phyloP scores from a whole-genome alignment of 2,888 invertebrate species.

The Thymelicus acteon region DNA sequence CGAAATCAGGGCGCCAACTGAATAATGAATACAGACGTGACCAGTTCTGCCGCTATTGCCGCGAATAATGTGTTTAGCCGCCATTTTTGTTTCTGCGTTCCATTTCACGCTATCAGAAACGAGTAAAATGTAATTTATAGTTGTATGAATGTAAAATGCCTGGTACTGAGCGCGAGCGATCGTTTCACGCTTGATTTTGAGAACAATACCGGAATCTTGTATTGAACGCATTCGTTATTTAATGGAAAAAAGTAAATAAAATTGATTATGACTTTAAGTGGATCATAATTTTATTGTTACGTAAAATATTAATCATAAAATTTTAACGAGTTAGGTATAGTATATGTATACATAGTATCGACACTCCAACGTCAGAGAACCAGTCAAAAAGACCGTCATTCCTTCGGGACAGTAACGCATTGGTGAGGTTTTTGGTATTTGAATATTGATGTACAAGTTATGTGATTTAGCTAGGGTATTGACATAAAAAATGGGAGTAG shows the following conservation, averaged over 20 bases:
- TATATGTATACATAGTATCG: too few relatives aligned
- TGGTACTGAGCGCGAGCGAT: conserved; percentile 21
- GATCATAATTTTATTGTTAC: conserved; percentile 24
- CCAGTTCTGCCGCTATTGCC: conserved; percentile 27
- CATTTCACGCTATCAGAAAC: conserved; percentile 42
- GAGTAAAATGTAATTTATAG: conserved; percentile 43
- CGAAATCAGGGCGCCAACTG: conserved; percentile 36
- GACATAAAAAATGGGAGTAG: background rate
- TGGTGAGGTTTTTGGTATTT: too few relatives aligned
- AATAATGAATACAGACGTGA: conserved; percentile 33
- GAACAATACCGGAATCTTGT: conserved; percentile 36
- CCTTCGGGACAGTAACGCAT: too few relatives aligned
- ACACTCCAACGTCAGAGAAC: too few relatives aligned
- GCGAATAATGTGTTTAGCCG: conserved; percentile 39
- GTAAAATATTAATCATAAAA: background rate
- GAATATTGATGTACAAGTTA: too few relatives aligned
- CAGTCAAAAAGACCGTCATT: too few relatives aligned
- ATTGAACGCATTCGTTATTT: conserved; percentile 30
- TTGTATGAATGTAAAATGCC: conserved; percentile 40
- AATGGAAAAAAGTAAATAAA: conserved; percentile 20
- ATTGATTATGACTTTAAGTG: conserved; percentile 26
- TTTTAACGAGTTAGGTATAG: too few relatives aligned
- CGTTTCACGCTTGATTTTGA: conserved; percentile 42
- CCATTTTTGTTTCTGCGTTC: conserved; percentile 38
- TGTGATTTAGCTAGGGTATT: too few relatives aligned